Base-by-base conservation (phyloP, 2,113 vertebrate genomes). In the Cynoglossus semilaevis region DNA sequence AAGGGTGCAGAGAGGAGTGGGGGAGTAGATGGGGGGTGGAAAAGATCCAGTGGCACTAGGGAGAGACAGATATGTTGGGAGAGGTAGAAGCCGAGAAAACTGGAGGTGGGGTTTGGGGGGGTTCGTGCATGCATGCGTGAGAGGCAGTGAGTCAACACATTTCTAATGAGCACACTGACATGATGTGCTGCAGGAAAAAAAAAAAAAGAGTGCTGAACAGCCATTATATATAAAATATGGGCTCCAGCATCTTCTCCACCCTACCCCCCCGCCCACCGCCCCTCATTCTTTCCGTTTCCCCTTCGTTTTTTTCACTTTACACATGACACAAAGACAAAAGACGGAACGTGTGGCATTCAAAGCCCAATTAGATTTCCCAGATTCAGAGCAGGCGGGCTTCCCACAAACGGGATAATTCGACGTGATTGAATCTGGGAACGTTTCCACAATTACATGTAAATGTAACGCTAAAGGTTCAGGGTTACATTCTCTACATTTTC, bases 111-210 rank as follows among this genome's bases (percentile, higher is more conserved):
- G 46, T 14, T 53, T 4, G 44, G 22, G 41, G 62, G 38, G 29
- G 15, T n/a, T n/a, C n/a, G 3, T 46, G 22, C 22, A 29, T 29
- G 22, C 22, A 29, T 60, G 79, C 47, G 11, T 61, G 74, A 13
- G 9, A 72, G 72, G 76, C 61, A 16, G 83, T 86, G 87, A 87
- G 82, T 88, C 84, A 82, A 87, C 84, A 86, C 65, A 79, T 87
- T 85, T 82, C 67, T 80, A 88, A 87, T 81, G 80, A 88, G 69
- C 58, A 11, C 53, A 17, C 51, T 76, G 84, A 74, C 84, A 79
- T 59, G 74, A 74, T 70, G 72, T 51, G 66, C 64, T 41, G 46
- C 55, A 72, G 49, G 48, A 49, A 61, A 62, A 67, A 67, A 46
- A 37, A 43, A 62, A 63, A 46, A 37, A 43, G 61, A 63, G 16